Base-by-base conservation (phyloP, 1,140 invertebrate species). In the Elymnias hypermnestra region DNA sequence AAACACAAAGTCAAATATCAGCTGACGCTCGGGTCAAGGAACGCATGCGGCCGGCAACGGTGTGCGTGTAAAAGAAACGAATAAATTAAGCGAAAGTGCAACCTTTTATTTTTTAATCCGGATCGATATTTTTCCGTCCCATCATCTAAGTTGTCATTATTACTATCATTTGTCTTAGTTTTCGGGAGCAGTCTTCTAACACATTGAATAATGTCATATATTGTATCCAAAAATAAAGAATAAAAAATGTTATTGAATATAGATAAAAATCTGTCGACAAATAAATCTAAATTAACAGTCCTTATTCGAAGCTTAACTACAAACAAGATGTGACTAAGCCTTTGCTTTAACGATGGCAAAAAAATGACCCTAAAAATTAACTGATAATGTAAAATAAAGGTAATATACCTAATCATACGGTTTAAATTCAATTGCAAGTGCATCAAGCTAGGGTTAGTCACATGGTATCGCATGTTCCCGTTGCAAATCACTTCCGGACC, bases 401-500 rank as follows among this genome's bases (percentile, higher is more conserved):
- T 35, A 62, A 66, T 33, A 13, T 3, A n/a, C 29, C 33, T 40
- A 33, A 50, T 15, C 37, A 55, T 67, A 75, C 49, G 59, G 74
- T 72, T 51, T 45, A 62, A 50, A 58, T 70, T 78, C 55, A 61
- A 59, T 74, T 67, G 63, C 21, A 12, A 15, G 10, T 37, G 23
- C 12, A 36, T 10, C 28, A 19, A 19, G 12, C 40, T 57, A 60
- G 62, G 54, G 53, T 55, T 62, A n/a, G 56, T 67, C 63, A 63
- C 57, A 65, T 72, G 75, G 75, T 74, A 67, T 79, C 72, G 63
- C 56, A 36, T 70, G 67, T 81, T 83, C 79, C 79, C 79, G 77
- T 84, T 66, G 77, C 81, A 82, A 84, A 84, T 84, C 81, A 84
- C 77, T 84, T 84, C 77, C 81, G 81, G 73, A 54, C 81, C 81